Evolutionary conservation across 2,797 vertebrate genomes (phyloP), one percentile per base, ranked within the genome.

Genomic region (Pempheris klunzingeri): DNA sequence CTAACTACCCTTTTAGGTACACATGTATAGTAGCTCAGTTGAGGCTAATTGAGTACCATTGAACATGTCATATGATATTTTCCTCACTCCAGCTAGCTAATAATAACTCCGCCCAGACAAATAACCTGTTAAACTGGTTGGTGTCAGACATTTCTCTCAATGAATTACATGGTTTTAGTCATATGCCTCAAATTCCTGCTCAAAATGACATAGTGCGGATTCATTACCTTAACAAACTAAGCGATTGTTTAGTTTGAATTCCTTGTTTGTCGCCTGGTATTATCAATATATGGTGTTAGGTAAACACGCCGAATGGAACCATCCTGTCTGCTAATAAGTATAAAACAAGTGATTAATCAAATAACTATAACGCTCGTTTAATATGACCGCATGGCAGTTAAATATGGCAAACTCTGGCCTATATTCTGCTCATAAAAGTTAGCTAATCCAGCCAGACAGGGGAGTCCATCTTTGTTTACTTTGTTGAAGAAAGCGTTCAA

Each of bases 391-490:
- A 52, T 13, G 2, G 0, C 0, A 6, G 22, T 10, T 28, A 44
- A 43, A 54, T 15, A 7, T 38, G 18, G 0, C 1, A 26, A 61
- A 71, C 32, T 0, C 1, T 43, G 55, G 2, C 28, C 34, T 13
- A 1, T 32, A 73, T 72, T 55, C 22, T 44, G 26, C 14, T 70
- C 7, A 30, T 36, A 47, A 79, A 80, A 46, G 44, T 61, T 59
- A 76, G 77, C 80, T 68, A 24, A 24, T 38, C n/a, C 7, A 53
- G 26, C n/a, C 41, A 22, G 66, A 24, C 71, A 63, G 30, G 53
- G 41, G n/a, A n/a, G 2, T 76, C 66, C 55, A 2, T 84, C 73
- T 90, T 93, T 93, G 90, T 93, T 94, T 93, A 82, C 86, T 85
- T 80, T 43, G 71, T 49, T 49, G 4, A 41, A 53, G 22, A 57